A percentile compares a stretch with the other conserved stretches of the same genome.
Conservation (phyloP, 2,797 vertebrate species). For the Enteromius anoplus region DNA sequence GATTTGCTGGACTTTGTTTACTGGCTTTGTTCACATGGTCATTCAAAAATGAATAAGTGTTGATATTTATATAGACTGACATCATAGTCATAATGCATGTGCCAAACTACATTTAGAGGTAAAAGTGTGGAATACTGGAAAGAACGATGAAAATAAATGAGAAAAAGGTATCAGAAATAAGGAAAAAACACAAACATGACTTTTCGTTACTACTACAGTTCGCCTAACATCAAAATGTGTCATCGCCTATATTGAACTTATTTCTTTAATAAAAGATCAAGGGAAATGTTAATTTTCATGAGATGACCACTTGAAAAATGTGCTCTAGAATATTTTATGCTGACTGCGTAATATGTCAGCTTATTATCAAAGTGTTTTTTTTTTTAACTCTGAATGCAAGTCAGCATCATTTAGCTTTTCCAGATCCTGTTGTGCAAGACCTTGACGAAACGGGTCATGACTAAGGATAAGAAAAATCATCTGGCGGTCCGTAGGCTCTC, state of each 20-base stretch:
- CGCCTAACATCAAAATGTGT: slow-evolving; percentile 3
- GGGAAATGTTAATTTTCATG: background rate
- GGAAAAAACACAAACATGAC: background rate
- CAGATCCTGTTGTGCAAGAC: slow-evolving; percentile 42
- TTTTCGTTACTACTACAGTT: background rate
- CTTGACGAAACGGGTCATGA: slow-evolving; percentile 30
- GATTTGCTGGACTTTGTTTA: slow-evolving; percentile 5
- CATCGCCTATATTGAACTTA: background rate
- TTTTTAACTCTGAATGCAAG: slow-evolving; percentile 19
- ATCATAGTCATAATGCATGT: background rate
- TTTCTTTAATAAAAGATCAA: slow-evolving; percentile 19
- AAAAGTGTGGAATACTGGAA: background rate
- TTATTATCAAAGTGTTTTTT: slow-evolving; percentile 36
- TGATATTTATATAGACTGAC: background rate
- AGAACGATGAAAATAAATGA: background rate
- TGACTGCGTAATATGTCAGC: slow-evolving; percentile 26
- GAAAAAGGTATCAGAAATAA: background rate
- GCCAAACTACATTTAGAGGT: background rate
- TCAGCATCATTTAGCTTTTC: slow-evolving; percentile 40
- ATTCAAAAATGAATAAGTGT: background rate
- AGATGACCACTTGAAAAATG: background rate
- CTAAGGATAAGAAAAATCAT: slow-evolving; percentile 24
- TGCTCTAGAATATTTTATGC: slow-evolving; percentile 14
- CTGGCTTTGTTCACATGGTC: background rate
- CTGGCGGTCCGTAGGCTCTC: background rate